phyloP scores from a whole-genome alignment of 2,797 vertebrate species.

The Eurystomus glaucurus region DNA sequence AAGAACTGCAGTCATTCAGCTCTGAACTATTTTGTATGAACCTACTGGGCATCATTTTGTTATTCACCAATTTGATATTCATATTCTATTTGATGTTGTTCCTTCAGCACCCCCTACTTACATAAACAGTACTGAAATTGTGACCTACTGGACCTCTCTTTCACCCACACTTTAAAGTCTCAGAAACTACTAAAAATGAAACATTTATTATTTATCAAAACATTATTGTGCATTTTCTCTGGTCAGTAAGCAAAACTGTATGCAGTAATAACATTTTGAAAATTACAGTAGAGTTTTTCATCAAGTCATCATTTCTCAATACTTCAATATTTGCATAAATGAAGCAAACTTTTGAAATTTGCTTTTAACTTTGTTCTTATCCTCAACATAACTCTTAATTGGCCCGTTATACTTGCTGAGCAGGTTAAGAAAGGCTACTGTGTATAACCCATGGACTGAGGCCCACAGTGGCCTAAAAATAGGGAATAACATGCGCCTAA shows the following conservation, averaged over 20 bases:
- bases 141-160: neutral
- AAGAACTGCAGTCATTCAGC: neutral
- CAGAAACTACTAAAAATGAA: neutral
- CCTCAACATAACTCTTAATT: neutral
- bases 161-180: constrained; percentile 3
- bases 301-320: neutral
- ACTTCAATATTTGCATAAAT: neutral
- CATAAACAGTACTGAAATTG: neutral
- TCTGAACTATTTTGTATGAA: neutral
- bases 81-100: neutral
- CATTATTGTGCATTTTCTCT: neutral
- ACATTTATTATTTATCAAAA: constrained; percentile 34
- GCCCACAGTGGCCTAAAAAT: neutral
- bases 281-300: neutral
- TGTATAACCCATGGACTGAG: neutral
- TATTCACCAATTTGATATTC: neutral
- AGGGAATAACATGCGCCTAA: neutral
- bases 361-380: neutral
- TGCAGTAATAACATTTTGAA: neutral
- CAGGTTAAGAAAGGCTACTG: neutral
- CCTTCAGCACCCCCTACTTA: neutral
- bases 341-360: neutral
- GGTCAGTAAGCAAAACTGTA: constrained; percentile 12
- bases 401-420: neutral
- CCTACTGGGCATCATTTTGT: neutral